Percentiles rank a stretch among this genome's conserved stretches.
These are phyloP conservation scores for Campopleginae sp. DNA, from an alignment of 2,888 invertebrate genomes.

Conservation along the genomic window DNA sequence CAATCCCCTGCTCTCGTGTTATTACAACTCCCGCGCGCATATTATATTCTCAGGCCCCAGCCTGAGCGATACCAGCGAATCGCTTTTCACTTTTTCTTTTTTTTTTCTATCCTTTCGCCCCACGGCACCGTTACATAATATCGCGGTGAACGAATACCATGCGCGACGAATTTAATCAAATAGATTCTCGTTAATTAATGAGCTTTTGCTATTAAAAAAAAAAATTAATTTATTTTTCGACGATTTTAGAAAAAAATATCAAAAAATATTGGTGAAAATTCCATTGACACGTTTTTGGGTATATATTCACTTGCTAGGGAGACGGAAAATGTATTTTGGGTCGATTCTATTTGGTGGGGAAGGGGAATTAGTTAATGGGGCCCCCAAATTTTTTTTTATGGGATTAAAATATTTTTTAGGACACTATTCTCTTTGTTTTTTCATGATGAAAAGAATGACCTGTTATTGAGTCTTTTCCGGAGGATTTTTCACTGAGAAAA, in stretches of 20 bases:
- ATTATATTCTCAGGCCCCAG: slow-evolving; percentile 32
- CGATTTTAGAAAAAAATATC: background rate
- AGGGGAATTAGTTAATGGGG: no score
- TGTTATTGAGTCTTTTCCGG: background rate
- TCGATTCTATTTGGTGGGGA: no score
- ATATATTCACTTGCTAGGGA: no score
- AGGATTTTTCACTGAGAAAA: no score
- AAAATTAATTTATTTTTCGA: background rate
- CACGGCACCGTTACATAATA: slow-evolving; percentile 17
- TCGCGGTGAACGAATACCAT: background rate
- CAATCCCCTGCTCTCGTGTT: slow-evolving; percentile 17
- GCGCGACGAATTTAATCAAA: background rate
- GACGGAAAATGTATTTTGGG: no score
- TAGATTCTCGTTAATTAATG: slow-evolving; percentile 20
- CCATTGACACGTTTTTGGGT: no score
- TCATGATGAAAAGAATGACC: background rate
- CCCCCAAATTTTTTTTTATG: no score
- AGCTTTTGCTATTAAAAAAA: background rate
- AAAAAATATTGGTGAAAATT: no score
- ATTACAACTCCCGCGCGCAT: slow-evolving; percentile 45
- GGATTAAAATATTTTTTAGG: no score
- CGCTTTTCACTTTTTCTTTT: slow-evolving; percentile 1
- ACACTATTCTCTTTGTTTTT: no score
- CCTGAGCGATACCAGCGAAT: background rate
- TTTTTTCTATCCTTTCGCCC: background rate